phyloP scores from a whole-genome alignment of 2,113 vertebrate species.

The Xiphophorus hellerii region DNA sequence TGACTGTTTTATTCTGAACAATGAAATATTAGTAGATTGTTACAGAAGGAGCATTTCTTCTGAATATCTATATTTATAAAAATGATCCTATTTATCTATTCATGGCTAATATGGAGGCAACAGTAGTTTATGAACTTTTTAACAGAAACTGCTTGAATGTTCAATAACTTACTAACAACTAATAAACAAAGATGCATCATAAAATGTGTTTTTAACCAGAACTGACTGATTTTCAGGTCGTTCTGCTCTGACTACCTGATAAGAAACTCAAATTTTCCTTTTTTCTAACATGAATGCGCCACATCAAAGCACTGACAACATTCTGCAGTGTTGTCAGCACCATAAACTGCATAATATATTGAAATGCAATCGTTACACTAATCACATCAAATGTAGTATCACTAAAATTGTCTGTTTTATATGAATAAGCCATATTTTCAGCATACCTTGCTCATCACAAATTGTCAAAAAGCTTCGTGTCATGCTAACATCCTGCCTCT shows the following conservation, averaged over 20 bases:
- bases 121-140: neutral
- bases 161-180: no score
- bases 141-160: constrained; percentile 42
- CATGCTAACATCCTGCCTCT: neutral
- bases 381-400: neutral
- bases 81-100: neutral
- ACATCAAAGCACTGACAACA: neutral
- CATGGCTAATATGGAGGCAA: neutral
- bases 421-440: neutral
- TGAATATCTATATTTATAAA: neutral
- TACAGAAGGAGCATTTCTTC: no score
- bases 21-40: no score
- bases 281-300: no score
- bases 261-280: no score
- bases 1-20: no score
- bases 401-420: no score
- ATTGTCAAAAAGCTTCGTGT: neutral
- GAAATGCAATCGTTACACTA: neutral
- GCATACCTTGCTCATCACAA: neutral
- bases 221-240: no score
- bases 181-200: no score
- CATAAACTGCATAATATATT: neutral
- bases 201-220: no score
- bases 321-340: neutral
- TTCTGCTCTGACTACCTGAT: no score